phyloP scores from a whole-genome alignment of 1,140 invertebrate species.

The Drosophila pseudoobscura region DNA sequence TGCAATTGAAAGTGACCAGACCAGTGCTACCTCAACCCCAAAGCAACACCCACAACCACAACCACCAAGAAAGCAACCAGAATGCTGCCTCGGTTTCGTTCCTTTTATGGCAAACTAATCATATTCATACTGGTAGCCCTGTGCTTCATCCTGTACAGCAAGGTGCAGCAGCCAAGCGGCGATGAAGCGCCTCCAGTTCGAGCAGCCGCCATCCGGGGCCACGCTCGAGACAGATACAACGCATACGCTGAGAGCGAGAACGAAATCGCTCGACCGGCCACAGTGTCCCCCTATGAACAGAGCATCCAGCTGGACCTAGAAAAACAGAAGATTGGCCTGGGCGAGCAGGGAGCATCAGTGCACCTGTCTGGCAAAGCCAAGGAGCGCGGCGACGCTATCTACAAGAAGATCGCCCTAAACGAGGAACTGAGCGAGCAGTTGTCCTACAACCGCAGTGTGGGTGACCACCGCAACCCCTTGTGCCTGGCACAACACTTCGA shows the following conservation, averaged over 20 bases:
- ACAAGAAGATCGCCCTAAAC: conserved; percentile 92
- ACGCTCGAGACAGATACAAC: conserved; percentile 31
- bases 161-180: conserved; percentile 61
- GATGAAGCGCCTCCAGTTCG: conserved; percentile 17
- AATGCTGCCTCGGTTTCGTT: conserved; percentile 82
- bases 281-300: conserved; percentile 74
- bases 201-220: conserved; percentile 15
- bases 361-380: conserved; percentile 85
- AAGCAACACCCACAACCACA: conserved; percentile 8
- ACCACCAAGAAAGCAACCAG: conserved; percentile 29
- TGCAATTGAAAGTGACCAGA: conserved; percentile 12
- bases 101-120: conserved; percentile 80
- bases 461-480: conserved; percentile 85
- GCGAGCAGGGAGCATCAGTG: conserved; percentile 87
- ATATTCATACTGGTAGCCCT: conserved; percentile 74
- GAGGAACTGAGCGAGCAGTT: conserved; percentile 92
- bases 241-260: conserved; percentile 46
- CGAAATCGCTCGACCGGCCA: conserved; percentile 53
- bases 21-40: conserved; percentile 60
- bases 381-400: conserved; percentile 86
- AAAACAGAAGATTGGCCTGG: conserved; percentile 84
- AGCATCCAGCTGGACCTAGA: conserved; percentile 81
- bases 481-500: conserved; percentile 84
- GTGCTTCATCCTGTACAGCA: conserved; percentile 77
- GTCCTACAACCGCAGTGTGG: conserved; percentile 89